Base-by-base conservation (phyloP, 1,140 invertebrate species). In the Wiebesia pumilae region DNA sequence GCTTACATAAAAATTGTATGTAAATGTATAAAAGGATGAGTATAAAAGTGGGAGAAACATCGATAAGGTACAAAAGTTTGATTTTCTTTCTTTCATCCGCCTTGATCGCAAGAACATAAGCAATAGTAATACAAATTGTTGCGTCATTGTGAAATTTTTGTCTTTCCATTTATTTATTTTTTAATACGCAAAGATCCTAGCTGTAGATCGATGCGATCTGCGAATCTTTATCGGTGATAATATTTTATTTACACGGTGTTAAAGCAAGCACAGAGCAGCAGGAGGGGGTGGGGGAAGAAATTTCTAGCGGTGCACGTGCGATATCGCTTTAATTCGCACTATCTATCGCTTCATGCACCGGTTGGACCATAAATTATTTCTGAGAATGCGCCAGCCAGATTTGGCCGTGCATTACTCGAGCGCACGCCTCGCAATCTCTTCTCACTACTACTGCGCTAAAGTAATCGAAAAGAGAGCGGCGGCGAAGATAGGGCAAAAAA, bases 221-320 rank as follows among this genome's bases (percentile, higher is more conserved):
- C 73, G 71, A 83, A 71, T 54, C 33, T 62, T 78, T 80, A 67
- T 69, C 80, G n/a, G 58, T 35, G 38, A 47, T 38, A 24, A 21
- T 30, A 43, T 62, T 84, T 19, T 85, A 85, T 85, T 80, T 85
- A 85, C 83, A 85, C 43, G 47, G 77, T 77, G 77, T 43, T 65
- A 27, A 54, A 54, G 62, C 81, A 30, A 16, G 65, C 81, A 27
- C 81, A 47, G 35, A 69, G 43, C 33, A 33, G 62, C 0, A 65
- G 21, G 16, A 19, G 35, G 54, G 78, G 12, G 16, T 9, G 19
- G 51, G 33, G n/a, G n/a, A n/a, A n/a, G n/a, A 58, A 51, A 35
- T 81, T 67, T 81, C 65, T 43, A 81, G 30, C 81, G 33, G 82
- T 43, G 54, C 69, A 65, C 71, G 82, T 71, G 82, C 71, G 35